Conservation (phyloP, 2,888 invertebrate genomes). For the Caenorhabditis sp. region DNA sequence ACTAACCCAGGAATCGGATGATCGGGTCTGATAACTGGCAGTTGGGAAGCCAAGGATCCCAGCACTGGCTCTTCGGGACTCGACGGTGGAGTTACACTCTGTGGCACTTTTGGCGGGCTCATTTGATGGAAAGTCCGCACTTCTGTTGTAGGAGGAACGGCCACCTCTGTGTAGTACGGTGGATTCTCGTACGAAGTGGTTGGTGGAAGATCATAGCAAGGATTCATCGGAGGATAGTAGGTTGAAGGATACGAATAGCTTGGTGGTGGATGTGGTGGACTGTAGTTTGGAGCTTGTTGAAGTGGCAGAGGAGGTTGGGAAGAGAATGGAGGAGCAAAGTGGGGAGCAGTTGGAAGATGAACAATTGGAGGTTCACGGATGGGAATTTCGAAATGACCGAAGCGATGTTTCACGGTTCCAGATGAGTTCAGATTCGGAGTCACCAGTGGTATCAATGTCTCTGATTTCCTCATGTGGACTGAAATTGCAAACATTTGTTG, state of each 20-base stretch:
- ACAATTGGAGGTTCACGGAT: conserved; percentile 53
- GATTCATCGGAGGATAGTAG: conserved; percentile 53
- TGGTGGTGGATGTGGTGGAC: conserved; percentile 46
- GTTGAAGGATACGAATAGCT: conserved; percentile 37
- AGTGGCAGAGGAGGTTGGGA: conserved; percentile 23
- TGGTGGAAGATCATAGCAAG: conserved; percentile 38
- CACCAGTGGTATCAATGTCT: conserved; percentile 38
- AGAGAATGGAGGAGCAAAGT: conserved; percentile 29
- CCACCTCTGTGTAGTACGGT: conserved; percentile 45
- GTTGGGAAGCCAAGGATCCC: conserved; percentile 48
- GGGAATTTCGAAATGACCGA: conserved; percentile 16
- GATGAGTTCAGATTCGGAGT: conserved; percentile 50
- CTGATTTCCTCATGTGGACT: conserved; percentile 22
- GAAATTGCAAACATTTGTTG: neutral
- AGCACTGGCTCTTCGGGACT: conserved; percentile 46
- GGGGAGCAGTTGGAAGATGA: conserved; percentile 51
- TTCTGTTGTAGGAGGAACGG: conserved; percentile 3
- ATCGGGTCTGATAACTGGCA: conserved; percentile 48
- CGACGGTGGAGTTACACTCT: conserved; percentile 61
- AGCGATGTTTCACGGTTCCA: conserved; percentile 27
- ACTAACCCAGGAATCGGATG: conserved; percentile 26
- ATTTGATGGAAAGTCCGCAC: conserved; percentile 12
- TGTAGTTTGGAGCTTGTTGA: conserved; percentile 21
- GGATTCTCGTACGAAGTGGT: conserved; percentile 46
- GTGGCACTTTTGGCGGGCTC: conserved; percentile 27